phyloP scores from a whole-genome alignment of 2,888 invertebrate species.

The Aelia acuminata region DNA sequence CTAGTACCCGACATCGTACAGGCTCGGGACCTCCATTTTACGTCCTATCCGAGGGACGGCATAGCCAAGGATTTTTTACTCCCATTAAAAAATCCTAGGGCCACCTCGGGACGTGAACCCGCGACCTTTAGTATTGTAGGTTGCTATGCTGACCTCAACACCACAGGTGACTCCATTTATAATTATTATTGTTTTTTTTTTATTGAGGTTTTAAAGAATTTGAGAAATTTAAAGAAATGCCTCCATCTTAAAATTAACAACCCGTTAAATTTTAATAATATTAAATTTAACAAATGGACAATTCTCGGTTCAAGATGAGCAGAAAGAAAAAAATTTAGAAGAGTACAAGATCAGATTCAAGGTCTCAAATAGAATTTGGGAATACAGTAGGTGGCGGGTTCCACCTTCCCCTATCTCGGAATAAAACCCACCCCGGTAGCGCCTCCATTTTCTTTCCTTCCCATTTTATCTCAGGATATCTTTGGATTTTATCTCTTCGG shows the following conservation, averaged over 20 bases:
- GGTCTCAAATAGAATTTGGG: constrained; percentile 43
- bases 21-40: no score
- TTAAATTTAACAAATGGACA: background rate
- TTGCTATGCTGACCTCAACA: no score
- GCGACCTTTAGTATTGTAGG: no score
- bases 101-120: no score
- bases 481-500: background rate
- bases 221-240: no score
- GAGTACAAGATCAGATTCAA: constrained; percentile 31
- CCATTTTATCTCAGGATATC: background rate
- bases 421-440: background rate
- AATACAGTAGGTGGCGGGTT: background rate
- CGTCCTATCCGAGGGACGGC: no score
- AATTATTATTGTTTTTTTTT: no score
- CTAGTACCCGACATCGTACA: no score
- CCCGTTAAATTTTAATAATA: background rate
- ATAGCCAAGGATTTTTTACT: no score
- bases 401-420: background rate
- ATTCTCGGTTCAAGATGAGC: background rate
- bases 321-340: background rate
- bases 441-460: background rate
- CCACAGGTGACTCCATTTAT: no score
- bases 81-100: no score
- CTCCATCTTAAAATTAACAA: background rate
- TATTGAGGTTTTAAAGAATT: no score